Conservation (phyloP, 2,888 invertebrate genomes). For the Polydrusus pterygomalis region DNA sequence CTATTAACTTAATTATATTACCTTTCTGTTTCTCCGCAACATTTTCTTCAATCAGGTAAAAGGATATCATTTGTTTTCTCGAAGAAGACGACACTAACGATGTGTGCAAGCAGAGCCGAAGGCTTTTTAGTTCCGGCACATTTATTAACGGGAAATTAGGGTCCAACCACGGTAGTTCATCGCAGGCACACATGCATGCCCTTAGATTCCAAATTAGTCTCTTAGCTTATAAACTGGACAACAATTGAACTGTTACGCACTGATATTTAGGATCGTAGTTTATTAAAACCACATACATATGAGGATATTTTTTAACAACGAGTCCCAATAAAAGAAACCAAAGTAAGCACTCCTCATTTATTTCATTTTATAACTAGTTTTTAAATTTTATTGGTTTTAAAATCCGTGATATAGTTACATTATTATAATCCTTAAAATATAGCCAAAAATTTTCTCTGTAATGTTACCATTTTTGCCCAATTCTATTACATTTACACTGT, state of each 20-base stretch:
- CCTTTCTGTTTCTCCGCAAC: constrained; percentile 43
- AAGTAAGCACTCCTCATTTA: no score
- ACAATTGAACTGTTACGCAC: background rate
- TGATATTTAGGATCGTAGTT: no score
- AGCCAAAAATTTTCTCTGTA: no score
- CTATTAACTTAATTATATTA: constrained; percentile 7
- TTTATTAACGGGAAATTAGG: constrained; percentile 22
- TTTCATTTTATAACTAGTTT: no score
- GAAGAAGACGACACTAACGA: constrained; percentile 20
- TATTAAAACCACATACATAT: no score
- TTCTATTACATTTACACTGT: no score
- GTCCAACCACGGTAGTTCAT: constrained; percentile 12
- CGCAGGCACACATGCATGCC: constrained; percentile 6
- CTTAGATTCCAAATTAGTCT: background rate
- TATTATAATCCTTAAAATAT: no score
- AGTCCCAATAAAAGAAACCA: no score
- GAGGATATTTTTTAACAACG: no score
- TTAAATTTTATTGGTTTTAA: no score
- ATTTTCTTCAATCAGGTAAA: constrained; percentile 20
- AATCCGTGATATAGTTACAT: no score
- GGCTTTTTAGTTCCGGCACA: constrained; percentile 15
- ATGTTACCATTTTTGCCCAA: no score
- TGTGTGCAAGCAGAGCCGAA: background rate
- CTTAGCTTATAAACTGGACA: background rate
- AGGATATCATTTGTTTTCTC: constrained; percentile 29